phyloP scores from a whole-genome alignment of 2,888 invertebrate genomes.

The Orthosia cruda region DNA sequence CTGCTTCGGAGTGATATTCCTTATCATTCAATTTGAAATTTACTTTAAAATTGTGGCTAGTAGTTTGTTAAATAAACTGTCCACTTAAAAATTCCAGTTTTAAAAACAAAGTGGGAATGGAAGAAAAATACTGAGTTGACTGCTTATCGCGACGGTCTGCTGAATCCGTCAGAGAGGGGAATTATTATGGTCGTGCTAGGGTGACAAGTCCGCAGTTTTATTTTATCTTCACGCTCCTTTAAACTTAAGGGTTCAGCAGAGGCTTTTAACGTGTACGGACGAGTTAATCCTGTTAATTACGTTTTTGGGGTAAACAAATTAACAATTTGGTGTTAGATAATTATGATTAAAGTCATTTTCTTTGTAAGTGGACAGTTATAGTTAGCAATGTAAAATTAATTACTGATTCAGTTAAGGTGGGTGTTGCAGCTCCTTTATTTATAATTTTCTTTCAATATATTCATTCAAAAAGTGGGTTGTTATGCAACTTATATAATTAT shows the following conservation, averaged over 20 bases:
- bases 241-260: constrained; percentile 36
- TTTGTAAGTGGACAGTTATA: not conserved
- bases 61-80: constrained; percentile 53
- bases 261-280: constrained; percentile 17
- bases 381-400: not conserved
- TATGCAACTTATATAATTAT: not conserved
- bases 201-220: constrained; percentile 26
- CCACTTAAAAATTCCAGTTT: constrained; percentile 45
- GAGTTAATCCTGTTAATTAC: constrained; percentile 34
- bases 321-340: constrained; percentile 20
- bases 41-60: constrained; percentile 36
- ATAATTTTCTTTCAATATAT: not conserved
- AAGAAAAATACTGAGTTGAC: constrained; percentile 57
- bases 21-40: constrained; percentile 53
- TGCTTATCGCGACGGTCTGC: constrained; percentile 58
- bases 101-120: constrained; percentile 25
- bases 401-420: not conserved
- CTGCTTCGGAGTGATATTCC: constrained; percentile 28
- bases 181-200: constrained; percentile 56
- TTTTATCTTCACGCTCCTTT: constrained; percentile 62
- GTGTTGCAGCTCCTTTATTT: not conserved
- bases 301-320: constrained; percentile 34
- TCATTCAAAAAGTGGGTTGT: not conserved
- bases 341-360: constrained; percentile 3
- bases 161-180: constrained; percentile 59